Percentiles rank a stretch among this genome's conserved stretches.
These are phyloP conservation scores for Oncorhynchus kisutch DNA, from an alignment of 2,113 vertebrate species.

Conservation along the genomic window DNA sequence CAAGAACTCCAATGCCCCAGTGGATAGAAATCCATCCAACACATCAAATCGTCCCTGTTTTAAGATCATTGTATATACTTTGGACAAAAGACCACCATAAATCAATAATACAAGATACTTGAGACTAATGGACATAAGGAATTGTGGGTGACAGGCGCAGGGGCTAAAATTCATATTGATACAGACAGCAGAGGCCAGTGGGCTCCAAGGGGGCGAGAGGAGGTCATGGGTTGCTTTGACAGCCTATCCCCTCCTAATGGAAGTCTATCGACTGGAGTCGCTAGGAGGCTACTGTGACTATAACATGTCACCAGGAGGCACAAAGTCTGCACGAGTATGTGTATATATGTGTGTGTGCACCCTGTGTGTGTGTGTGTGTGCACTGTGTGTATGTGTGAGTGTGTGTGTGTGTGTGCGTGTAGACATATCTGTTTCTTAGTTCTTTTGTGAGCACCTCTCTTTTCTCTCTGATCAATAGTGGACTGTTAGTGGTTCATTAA, in stretches of 20 bases:
- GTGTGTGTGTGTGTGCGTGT: not conserved
- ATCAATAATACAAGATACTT: conserved; percentile 85
- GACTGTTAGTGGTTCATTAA: conserved; percentile 6
- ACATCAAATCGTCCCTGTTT: conserved; percentile 66
- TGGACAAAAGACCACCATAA: conserved; percentile 64
- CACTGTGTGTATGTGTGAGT: not conserved
- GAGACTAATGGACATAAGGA: conserved; percentile 87
- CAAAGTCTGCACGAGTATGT: conserved; percentile 65
- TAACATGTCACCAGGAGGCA: conserved; percentile 74
- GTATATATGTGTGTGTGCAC: conserved; percentile 4
- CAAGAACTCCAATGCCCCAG: conserved; percentile 3
- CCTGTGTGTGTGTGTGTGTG: conserved; percentile 10
- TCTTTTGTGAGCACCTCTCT: not conserved
- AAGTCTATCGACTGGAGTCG: conserved; percentile 83
- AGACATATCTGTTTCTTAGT: conserved; percentile 5
- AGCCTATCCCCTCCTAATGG: conserved; percentile 85
- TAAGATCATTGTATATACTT: conserved; percentile 64
- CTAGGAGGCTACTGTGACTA: conserved; percentile 74
- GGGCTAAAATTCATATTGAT: conserved; percentile 83
- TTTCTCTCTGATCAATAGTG: not conserved
- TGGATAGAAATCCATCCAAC: conserved; percentile 39
- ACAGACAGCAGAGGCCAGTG: conserved; percentile 74
- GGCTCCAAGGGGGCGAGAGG: conserved; percentile 64
- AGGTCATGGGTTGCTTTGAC: conserved; percentile 81
- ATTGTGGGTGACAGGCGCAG: conserved; percentile 73